Conservation (phyloP, 2,888 invertebrate genomes). For the Plusia festucae region DNA sequence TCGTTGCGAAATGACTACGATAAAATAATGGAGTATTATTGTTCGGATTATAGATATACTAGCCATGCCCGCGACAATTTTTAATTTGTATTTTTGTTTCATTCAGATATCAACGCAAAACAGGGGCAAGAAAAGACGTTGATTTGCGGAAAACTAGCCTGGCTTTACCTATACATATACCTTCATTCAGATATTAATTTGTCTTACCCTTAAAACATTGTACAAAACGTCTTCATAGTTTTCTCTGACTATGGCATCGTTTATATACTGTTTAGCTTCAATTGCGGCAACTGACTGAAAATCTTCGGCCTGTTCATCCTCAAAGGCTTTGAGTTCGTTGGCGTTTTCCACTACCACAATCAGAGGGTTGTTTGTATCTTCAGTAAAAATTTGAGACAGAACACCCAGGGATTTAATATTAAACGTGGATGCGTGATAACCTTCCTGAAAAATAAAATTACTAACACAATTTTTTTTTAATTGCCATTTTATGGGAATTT, state of each 20-base stretch:
- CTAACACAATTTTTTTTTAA: too few species aligned
- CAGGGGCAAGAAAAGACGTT: too few species aligned
- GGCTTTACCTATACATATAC: too few species aligned
- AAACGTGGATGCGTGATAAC: not conserved
- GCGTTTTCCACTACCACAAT: not conserved
- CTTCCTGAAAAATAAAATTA: not conserved
- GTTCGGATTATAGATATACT: too few species aligned
- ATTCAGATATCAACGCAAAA: too few species aligned
- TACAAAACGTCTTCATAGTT: not conserved
- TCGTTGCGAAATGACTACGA: too few species aligned
- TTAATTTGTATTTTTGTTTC: too few species aligned
- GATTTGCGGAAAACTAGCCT: too few species aligned
- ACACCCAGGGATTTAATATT: not conserved
- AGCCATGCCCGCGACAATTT: too few species aligned
- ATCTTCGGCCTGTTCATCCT: not conserved
- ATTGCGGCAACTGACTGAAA: not conserved
- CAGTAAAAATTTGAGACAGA: not conserved
- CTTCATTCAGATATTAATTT: too few species aligned
- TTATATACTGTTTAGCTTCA: not conserved
- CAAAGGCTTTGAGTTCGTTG: not conserved
- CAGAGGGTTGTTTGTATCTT: not conserved
- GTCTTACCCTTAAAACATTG: constrained; percentile 4
- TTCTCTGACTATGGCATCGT: not conserved
- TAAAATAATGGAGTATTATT: too few species aligned
- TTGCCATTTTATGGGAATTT: too few species aligned